phyloP scores from a whole-genome alignment of 1,140 invertebrate species.

The Alviniconcha marisindica region DNA sequence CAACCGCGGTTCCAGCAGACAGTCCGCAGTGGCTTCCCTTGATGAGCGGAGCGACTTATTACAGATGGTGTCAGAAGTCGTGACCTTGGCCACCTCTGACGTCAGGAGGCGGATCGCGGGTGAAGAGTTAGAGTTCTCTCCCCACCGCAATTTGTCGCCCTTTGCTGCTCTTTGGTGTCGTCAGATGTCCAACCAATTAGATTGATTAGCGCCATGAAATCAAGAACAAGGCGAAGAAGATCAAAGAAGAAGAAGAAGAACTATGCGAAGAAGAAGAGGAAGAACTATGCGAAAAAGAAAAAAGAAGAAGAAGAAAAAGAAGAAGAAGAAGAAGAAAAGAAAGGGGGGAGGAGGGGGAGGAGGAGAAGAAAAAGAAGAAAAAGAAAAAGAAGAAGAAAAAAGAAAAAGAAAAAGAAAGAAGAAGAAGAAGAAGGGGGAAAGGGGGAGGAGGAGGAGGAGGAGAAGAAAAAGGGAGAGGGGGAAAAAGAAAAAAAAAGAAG shows the following conservation, averaged over 20 bases:
- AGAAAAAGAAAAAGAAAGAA: not conserved
- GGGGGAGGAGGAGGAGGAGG: not conserved
- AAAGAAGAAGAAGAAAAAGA: not conserved
- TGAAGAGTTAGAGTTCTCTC: no score
- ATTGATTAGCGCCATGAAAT: not conserved
- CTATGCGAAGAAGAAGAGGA: not conserved
- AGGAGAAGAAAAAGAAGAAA: not conserved
- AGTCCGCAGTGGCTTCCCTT: not conserved
- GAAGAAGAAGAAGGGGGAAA: not conserved
- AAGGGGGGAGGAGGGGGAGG: not conserved
- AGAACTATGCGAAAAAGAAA: conserved; percentile 2
- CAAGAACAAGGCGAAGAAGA: not conserved
- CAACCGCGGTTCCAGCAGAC: not conserved
- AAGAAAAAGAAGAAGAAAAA: not conserved
- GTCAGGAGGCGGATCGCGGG: no score
- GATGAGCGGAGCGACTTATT: not conserved
- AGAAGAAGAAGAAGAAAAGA: not conserved
- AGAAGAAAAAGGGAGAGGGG: conserved; percentile 11
- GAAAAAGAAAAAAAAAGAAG: conserved; percentile 30
- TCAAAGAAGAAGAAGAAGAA: not conserved
- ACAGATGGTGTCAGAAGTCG: no score
- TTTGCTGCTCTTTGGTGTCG: no score
- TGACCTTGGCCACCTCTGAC: no score
- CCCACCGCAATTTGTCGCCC: no score
- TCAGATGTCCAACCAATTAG: no score